phyloP scores from a whole-genome alignment of 2,888 invertebrate species.

The Agonopterix arenella region DNA sequence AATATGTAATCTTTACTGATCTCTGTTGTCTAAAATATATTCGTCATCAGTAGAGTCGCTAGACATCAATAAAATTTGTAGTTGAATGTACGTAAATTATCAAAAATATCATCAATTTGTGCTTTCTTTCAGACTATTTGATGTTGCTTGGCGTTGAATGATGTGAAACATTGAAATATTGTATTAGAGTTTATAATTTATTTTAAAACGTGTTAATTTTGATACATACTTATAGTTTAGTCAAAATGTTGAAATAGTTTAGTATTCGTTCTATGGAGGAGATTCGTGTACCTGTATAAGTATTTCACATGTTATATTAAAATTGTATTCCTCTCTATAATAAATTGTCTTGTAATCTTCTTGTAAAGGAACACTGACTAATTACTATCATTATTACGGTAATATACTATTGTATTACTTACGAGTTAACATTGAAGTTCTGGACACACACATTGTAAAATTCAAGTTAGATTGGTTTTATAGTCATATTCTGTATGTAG shows the following conservation, averaged over 20 bases:
- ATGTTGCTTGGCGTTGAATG: constrained; percentile 71
- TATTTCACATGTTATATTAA: constrained; percentile 60
- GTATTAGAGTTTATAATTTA: constrained; percentile 56
- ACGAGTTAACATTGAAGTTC: constrained; percentile 53
- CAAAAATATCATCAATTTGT: constrained; percentile 44
- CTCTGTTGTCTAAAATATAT: constrained; percentile 32
- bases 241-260: constrained; percentile 67
- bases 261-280: constrained; percentile 49
- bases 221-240: constrained; percentile 59
- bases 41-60: constrained; percentile 65
- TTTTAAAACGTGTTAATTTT: constrained; percentile 63
- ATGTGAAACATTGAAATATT: constrained; percentile 59
- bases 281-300: constrained; percentile 56
- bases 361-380: constrained; percentile 63
- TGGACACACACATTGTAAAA: constrained; percentile 55
- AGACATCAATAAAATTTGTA: constrained; percentile 60
- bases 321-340: constrained; percentile 49
- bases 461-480: constrained; percentile 75
- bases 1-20: neutral
- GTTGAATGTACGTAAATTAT: constrained; percentile 54
- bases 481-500: constrained; percentile 76
- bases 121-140: constrained; percentile 64
- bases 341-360: constrained; percentile 62
- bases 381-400: constrained; percentile 38
- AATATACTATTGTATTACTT: constrained; percentile 39